Evolutionary conservation across 2,888 invertebrate species (phyloP).

Genomic region (Megaustenia siamemsis): DNA sequence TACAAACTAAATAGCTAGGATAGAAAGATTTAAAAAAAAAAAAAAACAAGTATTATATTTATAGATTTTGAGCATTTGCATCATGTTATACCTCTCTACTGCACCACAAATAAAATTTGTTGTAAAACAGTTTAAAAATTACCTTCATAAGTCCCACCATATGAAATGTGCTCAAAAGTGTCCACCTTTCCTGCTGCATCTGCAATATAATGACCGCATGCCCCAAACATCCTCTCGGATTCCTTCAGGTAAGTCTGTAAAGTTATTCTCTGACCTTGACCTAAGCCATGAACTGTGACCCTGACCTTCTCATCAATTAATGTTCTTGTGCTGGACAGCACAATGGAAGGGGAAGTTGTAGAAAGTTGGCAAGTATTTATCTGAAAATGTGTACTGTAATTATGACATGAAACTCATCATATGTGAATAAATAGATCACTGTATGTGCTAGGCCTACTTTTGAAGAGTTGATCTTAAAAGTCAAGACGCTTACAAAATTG

Average conservation of each 20-base stretch:
- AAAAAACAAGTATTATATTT: too few relatives aligned
- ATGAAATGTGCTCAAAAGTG: conserved; percentile 27
- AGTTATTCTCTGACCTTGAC: conserved; percentile 44
- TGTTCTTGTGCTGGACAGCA: not conserved
- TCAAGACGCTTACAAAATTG: too few relatives aligned
- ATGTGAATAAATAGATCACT: too few relatives aligned
- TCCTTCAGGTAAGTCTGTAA: conserved; percentile 38
- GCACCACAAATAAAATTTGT: not conserved
- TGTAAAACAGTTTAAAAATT: too few relatives aligned
- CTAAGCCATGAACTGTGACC: conserved; percentile 45
- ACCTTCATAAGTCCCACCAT: conserved; percentile 55
- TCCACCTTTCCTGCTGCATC: conserved; percentile 45
- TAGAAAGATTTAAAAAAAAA: too few relatives aligned
- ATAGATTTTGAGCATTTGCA: too few relatives aligned
- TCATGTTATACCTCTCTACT: too few relatives aligned
- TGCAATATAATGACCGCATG: conserved; percentile 51
- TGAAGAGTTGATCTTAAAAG: too few relatives aligned
- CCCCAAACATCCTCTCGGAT: conserved; percentile 28
- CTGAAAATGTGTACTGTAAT: not conserved
- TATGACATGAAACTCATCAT: too few relatives aligned
- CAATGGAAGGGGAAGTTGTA: not conserved
- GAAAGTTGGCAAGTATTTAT: not conserved
- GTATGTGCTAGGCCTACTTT: too few relatives aligned
- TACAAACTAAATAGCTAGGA: too few relatives aligned
- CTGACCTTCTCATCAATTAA: conserved; percentile 52